Percentiles rank a stretch among this genome's conserved stretches.
These are phyloP conservation scores for Crenuchus spilurus DNA, from an alignment of 2,797 vertebrate species.

Conservation along the genomic window DNA sequence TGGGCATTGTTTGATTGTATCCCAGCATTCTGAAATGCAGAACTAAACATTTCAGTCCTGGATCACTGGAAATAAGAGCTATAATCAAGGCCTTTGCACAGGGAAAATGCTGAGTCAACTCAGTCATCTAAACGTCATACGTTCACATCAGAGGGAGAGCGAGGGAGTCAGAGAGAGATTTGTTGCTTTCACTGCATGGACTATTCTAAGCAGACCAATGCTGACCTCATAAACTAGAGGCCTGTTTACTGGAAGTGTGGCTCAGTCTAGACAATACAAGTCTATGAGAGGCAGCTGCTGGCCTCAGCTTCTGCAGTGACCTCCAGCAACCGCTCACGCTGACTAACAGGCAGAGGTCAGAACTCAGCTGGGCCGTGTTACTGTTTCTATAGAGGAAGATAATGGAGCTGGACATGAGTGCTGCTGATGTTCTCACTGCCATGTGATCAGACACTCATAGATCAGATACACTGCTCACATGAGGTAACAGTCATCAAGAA, in stretches of 20 bases:
- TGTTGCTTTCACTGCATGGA: conserved; percentile 63
- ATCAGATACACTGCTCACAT: conserved; percentile 24
- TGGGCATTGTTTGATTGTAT: conserved; percentile 7
- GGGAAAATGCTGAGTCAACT: conserved; percentile 56
- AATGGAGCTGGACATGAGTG: conserved; percentile 15
- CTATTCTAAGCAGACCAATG: conserved; percentile 67
- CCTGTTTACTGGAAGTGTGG: conserved; percentile 79
- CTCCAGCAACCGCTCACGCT: conserved; percentile 54
- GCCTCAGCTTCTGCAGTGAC: conserved; percentile 62
- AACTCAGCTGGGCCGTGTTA: conserved; percentile 13
- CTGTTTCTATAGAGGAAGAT: conserved; percentile 24
- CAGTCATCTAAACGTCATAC: conserved; percentile 52
- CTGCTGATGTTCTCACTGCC: conserved; percentile 21
- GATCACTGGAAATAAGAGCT: conserved; percentile 42
- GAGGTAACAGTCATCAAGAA: not conserved
- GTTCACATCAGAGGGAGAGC: conserved; percentile 59
- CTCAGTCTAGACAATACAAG: conserved; percentile 75
- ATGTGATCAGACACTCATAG: conserved; percentile 31
- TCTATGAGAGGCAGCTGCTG: conserved; percentile 69
- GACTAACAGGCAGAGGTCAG: conserved; percentile 52
- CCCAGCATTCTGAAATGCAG: conserved; percentile 34
- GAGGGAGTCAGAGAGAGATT: conserved; percentile 54
- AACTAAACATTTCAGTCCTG: conserved; percentile 30
- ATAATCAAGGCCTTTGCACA: conserved; percentile 47
- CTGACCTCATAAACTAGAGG: conserved; percentile 69